Evolutionary conservation across 2,113 vertebrate species (phyloP), one percentile per base, ranked within the genome.

Genomic region (Brachirus orientalis): DNA sequence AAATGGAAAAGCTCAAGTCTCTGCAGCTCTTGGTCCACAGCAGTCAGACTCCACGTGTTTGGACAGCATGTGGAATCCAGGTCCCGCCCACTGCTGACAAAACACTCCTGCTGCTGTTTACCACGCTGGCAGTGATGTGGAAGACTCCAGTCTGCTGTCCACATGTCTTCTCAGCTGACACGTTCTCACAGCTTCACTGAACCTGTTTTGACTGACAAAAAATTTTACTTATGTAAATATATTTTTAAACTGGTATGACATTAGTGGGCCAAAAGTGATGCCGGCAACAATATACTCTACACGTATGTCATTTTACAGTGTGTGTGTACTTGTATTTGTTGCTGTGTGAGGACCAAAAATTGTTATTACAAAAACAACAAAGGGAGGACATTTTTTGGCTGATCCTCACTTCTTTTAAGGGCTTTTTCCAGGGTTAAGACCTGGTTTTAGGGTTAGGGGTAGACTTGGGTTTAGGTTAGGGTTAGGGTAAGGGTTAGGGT

Each of bases 101-200:
- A 67, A 76, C 77, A 56, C 75, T 68, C 80, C 72, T 68, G 20
- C 79, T 80, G 84, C 62, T 89, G 75, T 89, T 84, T 79, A 84
- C 79, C 72, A 70, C 45, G 45, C 68, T 61, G 71, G 72, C 82
- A 83, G 77, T 35, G 33, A 52, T 64, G 67, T 60, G 71, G 75
- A 81, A 71, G 77, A 64, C 62, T 84, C 59, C 74, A 50, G 79
- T 44, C 73, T 73, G 63, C 79, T 16, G 17, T 19, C 68, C 67
- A 63, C 69, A 77, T 61, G 71, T 12, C 68, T 78, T 78, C 76
- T 86, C 80, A 74, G 73, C 64, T 14, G 19, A 33, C 58, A 14
- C 75, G 58, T 68, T 46, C 45, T 43, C 55, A 2, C 66, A 18
- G 55, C 69, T 71, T 17, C 19, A 77, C 73, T 77, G 79, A 80